Conservation (phyloP, 2,888 invertebrate species). For the Alviniconcha strummeri region DNA sequence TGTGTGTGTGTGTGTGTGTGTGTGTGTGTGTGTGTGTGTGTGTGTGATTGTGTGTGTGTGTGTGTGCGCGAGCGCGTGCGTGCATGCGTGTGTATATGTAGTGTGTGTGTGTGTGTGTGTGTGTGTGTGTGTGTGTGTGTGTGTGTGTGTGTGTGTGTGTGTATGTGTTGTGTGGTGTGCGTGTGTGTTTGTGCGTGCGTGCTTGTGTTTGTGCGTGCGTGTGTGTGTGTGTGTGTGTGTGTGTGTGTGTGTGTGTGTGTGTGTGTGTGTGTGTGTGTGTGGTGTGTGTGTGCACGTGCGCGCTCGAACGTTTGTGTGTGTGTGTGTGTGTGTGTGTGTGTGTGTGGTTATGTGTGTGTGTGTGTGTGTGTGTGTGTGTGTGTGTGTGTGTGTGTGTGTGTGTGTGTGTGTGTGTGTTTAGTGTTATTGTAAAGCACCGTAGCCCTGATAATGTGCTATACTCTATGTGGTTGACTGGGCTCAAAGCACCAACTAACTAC, state of each 20-base stretch:
- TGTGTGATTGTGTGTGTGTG: neutral
- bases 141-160: neutral
- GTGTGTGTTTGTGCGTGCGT: neutral
- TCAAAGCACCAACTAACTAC: too few relatives aligned
- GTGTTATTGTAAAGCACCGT: neutral
- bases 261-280: too few relatives aligned
- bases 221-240: too few relatives aligned
- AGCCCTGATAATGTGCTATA: neutral
- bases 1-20: too few relatives aligned
- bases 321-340: too few relatives aligned
- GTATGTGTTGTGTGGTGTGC: neutral
- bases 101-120: conserved; percentile 26
- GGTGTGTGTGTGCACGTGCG: too few relatives aligned
- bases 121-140: neutral
- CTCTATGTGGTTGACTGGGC: neutral
- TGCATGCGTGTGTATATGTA: neutral
- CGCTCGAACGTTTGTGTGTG: too few relatives aligned
- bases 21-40: too few relatives aligned
- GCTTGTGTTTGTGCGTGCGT: too few relatives aligned
- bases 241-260: too few relatives aligned
- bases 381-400: conserved; percentile 25
- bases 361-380: neutral
- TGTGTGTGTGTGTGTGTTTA: conserved; percentile 15
- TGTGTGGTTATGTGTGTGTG: too few relatives aligned
- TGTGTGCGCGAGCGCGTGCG: neutral